Percentiles rank a stretch among this genome's conserved stretches.
Evolutionary conservation across 2,888 invertebrate species (phyloP).

Genomic region (Melanostoma mellinum): DNA sequence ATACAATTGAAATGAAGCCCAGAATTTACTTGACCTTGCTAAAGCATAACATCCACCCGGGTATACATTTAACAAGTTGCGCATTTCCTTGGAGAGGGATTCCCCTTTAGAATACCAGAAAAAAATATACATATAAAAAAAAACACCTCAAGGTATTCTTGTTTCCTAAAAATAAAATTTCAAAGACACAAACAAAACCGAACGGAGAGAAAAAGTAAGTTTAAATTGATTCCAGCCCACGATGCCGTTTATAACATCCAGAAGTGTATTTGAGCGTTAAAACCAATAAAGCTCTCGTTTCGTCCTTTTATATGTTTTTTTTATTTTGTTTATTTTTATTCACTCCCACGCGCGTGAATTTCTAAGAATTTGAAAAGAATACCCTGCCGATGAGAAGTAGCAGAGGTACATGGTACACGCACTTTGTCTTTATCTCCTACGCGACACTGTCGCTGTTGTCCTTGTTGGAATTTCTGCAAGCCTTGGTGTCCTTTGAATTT

Average conservation of each 20-base stretch:
- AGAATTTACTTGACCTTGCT: conserved; percentile 61
- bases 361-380: not conserved
- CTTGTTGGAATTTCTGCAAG: conserved; percentile 40
- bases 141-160: not conserved
- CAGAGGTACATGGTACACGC: not conserved
- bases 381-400: not conserved
- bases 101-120: not conserved
- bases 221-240: conserved; percentile 42
- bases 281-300: conserved; percentile 58
- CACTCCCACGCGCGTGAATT: conserved; percentile 54
- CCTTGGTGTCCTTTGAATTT: conserved; percentile 53
- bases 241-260: conserved; percentile 46
- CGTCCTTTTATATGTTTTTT: conserved; percentile 40
- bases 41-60: conserved; percentile 29
- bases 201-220: not conserved
- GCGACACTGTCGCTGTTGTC: not conserved
- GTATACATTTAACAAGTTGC: conserved; percentile 3
- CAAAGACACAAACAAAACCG: not conserved
- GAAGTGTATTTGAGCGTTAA: conserved; percentile 60
- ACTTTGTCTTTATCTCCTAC: not conserved
- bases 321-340: conserved; percentile 12
- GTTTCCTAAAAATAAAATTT: conserved; percentile 11
- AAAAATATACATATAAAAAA: not conserved
- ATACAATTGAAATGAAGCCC: conserved; percentile 4
- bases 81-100: not conserved